phyloP scores from a whole-genome alignment of 1,140 invertebrate species.

The Megathymus violae region DNA sequence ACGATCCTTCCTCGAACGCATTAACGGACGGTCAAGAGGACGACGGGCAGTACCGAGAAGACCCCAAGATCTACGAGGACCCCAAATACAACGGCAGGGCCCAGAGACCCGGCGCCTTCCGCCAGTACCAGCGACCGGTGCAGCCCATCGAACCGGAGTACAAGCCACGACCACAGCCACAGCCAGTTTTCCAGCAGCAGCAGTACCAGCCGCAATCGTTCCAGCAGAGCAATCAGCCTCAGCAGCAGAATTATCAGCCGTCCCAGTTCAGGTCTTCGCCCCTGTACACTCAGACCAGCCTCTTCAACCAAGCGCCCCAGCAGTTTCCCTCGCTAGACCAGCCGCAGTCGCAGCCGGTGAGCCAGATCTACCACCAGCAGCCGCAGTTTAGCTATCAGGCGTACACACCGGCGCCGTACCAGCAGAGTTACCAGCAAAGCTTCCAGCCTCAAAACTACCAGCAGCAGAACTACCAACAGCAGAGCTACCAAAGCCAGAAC shows the following conservation, averaged over 20 bases:
- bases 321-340: slow-evolving; percentile 55
- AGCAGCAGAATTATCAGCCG: slow-evolving; percentile 47
- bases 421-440: too few relatives aligned
- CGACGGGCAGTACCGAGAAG: slow-evolving; percentile 92
- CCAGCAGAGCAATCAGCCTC: slow-evolving; percentile 39
- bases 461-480: slow-evolving; percentile 67
- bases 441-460: too few relatives aligned
- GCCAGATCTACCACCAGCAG: slow-evolving; percentile 73
- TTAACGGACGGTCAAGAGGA: slow-evolving; percentile 88
- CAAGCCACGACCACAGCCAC: slow-evolving; percentile 44
- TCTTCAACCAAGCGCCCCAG: slow-evolving; percentile 67
- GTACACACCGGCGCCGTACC: slow-evolving; percentile 64
- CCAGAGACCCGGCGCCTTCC: slow-evolving; percentile 56
- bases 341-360: slow-evolving; percentile 58
- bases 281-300: slow-evolving; percentile 53
- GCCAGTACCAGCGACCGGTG: slow-evolving; percentile 67
- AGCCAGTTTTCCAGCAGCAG: slow-evolving; percentile 38
- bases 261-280: slow-evolving; percentile 48
- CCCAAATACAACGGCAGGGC: slow-evolving; percentile 87
- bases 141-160: slow-evolving; percentile 54
- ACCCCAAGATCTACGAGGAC: slow-evolving; percentile 90
- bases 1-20: slow-evolving; percentile 74
- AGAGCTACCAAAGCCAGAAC: slow-evolving; percentile 74
- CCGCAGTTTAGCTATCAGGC: slow-evolving; percentile 76
- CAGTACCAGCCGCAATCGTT: slow-evolving; percentile 42